Base-by-base conservation (phyloP, 1,140 invertebrate genomes). In the Drosophila funebris region DNA sequence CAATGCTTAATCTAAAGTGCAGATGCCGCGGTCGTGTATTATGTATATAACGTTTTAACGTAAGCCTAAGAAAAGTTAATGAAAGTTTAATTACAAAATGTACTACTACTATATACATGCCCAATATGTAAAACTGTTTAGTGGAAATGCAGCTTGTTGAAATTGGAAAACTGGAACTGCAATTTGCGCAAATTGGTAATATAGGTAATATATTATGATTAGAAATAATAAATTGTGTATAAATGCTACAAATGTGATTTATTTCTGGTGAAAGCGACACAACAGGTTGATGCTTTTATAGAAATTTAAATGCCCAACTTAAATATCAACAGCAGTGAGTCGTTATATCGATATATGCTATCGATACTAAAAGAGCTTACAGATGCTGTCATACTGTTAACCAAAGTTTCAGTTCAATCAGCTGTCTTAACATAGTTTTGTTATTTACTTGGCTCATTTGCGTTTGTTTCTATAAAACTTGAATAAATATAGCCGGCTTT, bases 31-130 rank as follows among this genome's bases (percentile, higher is more conserved):
- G 69, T 85, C 75, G 72, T 64, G 73, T 81, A 71, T 81, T 81
- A 77, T 84, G 81, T 84, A 84, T 64, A 84, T 84, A 87, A 87
- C 18, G 70, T 77, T 84, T 84, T 74, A 85, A 48, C 63, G 33
- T 68, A 81, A 60, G 44, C 44, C 44, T 73, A 71, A 56, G 20
- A 41, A 66, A 73, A 73, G 63, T 84, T 79, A 24, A 80, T 62
- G 61, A 29, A 71, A 53, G 63, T 71, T 73, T 29, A 48, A 76
- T 62, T 68, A 71, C 48, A 52, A 60, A 67, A 56, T 56, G 22
- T 56, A 24, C 11, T 39, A 16, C 37, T 41, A 46, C 66, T 53
- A 69, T 69, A 56, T 56, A 54, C 14, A 37, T 54, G 36, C 16
- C 9, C 44, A 57, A 56, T 57, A 50, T 64, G 33, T 50, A 33